Evolutionary conservation across 1,140 invertebrate genomes (phyloP), one percentile per base, ranked within the genome.

Genomic region (Belonocnema kinseyi): DNA sequence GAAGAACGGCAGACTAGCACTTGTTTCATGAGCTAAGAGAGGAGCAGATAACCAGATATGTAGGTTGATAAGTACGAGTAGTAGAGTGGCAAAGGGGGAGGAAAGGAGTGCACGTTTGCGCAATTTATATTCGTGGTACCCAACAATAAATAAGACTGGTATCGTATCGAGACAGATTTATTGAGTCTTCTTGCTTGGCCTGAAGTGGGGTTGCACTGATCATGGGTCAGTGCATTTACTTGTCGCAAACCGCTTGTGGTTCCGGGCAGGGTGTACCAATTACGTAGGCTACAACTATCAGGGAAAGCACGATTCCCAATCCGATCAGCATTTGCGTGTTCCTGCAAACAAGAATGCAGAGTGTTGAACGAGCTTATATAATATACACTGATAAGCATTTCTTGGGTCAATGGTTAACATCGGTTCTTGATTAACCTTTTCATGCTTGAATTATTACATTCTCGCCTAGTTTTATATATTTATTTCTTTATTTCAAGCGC

Each of bases 131-230:
- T 84, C 80, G 80, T 84, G 80, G 80, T 82, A 84, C 79, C 83
- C 77, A 84, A 82, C 80, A 84, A 84, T 84, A 84, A 84, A 82
- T 82, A 84, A 84, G 80, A 78, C 78, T 79, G 83, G 77, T 81
- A 84, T 84, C 81, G 79, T 79, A 80, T 81, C 82, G 81, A 78
- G 83, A 82, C 83, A 84, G 83, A 84, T 84, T 84, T 84, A 84
- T 82, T 82, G 81, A 81, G 75, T 80, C 75, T 66, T 40, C 61
- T 66, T 66, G 40, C 61, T 66, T 66, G 40, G 77, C 46, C 80
- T 78, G 78, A 79, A 70, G 78, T 66, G 61, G 61, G 61, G 61
- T 66, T 66, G 61, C 21, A 82, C 81, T 80, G 80, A 81, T 84
- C 83, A 81, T 81, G 79, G 83, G 83, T 84, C 81, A 79, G 79